These are phyloP conservation scores for Cherax quadricarinatus DNA, from an alignment of 1,140 invertebrate species.

Conservation along the genomic window DNA sequence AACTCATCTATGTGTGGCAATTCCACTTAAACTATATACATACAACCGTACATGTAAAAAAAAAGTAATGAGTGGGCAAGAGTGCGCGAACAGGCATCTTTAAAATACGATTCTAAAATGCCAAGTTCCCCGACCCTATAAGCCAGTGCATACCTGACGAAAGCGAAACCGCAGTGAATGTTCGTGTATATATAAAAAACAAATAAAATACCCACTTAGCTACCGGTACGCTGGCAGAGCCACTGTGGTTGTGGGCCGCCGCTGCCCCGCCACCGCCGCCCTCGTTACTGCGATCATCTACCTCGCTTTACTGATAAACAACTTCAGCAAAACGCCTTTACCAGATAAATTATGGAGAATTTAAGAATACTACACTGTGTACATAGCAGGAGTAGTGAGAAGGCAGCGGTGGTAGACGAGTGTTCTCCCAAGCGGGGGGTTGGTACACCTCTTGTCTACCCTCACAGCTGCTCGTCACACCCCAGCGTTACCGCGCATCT, in stretches of 20 bases:
- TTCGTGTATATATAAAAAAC: constrained; percentile 57
- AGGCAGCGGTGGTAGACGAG: neutral
- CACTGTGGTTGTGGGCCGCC: constrained; percentile 49
- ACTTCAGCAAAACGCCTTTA: neutral
- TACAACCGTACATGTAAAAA: neutral
- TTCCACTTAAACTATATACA: neutral
- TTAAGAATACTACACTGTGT: neutral
- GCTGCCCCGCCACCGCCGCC: constrained; percentile 44
- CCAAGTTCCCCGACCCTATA: neutral
- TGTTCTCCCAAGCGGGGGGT: constrained; percentile 27
- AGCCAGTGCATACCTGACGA: constrained; percentile 16
- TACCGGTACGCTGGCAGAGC: constrained; percentile 57
- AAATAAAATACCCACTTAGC: constrained; percentile 71
- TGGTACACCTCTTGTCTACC: constrained; percentile 26
- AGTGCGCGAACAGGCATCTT: neutral
- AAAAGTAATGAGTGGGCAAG: neutral
- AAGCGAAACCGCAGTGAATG: constrained; percentile 39
- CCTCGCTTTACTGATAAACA: neutral
- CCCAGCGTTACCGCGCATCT: constrained; percentile 48
- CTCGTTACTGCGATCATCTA: constrained; percentile 15
- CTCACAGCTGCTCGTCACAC: constrained; percentile 59
- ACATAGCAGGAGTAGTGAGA: neutral
- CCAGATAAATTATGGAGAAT: neutral
- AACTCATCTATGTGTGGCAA: neutral
- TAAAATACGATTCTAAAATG: neutral